Evolutionary conservation across 2,797 vertebrate genomes (phyloP), one percentile per base, ranked within the genome.

Genomic region (Lates japonicus): DNA sequence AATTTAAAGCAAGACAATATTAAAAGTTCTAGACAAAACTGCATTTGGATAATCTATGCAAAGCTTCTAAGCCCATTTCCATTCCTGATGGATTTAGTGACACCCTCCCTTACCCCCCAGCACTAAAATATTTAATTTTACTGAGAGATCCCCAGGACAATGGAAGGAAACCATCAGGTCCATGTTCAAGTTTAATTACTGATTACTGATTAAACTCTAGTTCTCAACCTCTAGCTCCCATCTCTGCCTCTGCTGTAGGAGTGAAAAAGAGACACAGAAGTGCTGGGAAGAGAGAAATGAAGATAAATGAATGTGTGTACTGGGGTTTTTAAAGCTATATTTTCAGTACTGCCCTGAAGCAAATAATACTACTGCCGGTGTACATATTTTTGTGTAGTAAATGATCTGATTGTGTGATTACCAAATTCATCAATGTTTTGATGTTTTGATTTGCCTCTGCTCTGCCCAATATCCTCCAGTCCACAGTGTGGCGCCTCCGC

Each of bases 131-230:
- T 96, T 96, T 96, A 96, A 96, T 96, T 93, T 95, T 95, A 95
- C 94, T 94, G 93, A 93, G 90, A 94, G 93, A 95, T 97, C 96
- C 95, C 95, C 94, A 94, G 95, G 97, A 97, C 94, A 96, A n/a
- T n/a, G 80, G 86, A 92, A 87, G 93, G 91, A 96, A 94, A 97
- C 95, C 95, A 96, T 92, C 93, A 96, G 94, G 95, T 96, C 95
- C 95, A 93, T 95, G 95, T 96, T 97, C 97, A 96, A 96, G 96
- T 97, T 97, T 97, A 97, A 99, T 98, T 97, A 97, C 97, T 96
- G 96, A 96, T 97, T 90, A 87, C 85, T 90, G 88, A 94, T 95
- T 96, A 94, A 97, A 97, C 96, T n/a, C 95, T 92, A 95, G 96
- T n/a, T 94, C 95, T 95, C 95, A 93, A 93, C 95, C 97, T n/a